Evolutionary conservation across 2,113 vertebrate species (phyloP).

Genomic region (Gymnobelideus leadbeateri): DNA sequence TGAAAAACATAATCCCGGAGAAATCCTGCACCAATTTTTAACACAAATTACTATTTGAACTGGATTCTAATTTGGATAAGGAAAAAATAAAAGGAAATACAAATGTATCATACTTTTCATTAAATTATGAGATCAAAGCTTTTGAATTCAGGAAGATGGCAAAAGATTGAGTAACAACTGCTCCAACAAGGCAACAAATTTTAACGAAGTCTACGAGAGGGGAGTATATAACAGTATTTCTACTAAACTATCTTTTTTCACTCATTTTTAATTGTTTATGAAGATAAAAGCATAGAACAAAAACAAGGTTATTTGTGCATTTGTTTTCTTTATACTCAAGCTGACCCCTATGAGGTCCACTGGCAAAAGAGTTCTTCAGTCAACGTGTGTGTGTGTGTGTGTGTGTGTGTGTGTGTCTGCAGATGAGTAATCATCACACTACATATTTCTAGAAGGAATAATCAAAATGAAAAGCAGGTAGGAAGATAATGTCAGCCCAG

Average conservation of each 20-base stretch:
- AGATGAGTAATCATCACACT: too few relatives aligned
- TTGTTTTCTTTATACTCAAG: conserved; percentile 24
- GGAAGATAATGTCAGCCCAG: not conserved
- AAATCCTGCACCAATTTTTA: not conserved
- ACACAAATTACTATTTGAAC: not conserved
- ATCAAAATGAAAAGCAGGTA: not conserved
- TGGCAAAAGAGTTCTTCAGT: not conserved
- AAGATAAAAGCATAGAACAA: not conserved
- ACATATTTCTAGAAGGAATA: not conserved
- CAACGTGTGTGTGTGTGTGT: not conserved
- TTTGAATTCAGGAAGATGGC: conserved; percentile 34
- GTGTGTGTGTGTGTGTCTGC: not conserved
- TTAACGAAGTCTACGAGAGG: conserved; percentile 22
- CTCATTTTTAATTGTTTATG: not conserved
- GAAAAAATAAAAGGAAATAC: not conserved
- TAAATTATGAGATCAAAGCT: not conserved
- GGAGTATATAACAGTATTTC: not conserved
- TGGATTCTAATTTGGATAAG: not conserved
- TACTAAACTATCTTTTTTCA: not conserved
- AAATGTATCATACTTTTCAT: not conserved
- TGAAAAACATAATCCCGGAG: not conserved
- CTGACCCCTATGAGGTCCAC: not conserved
- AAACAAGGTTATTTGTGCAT: not conserved
- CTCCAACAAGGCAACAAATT: not conserved
- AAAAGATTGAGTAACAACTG: not conserved